A percentile compares a stretch with the other conserved stretches of the same genome.
Conservation (phyloP, 2,888 invertebrate genomes). For the Phania funesta region DNA sequence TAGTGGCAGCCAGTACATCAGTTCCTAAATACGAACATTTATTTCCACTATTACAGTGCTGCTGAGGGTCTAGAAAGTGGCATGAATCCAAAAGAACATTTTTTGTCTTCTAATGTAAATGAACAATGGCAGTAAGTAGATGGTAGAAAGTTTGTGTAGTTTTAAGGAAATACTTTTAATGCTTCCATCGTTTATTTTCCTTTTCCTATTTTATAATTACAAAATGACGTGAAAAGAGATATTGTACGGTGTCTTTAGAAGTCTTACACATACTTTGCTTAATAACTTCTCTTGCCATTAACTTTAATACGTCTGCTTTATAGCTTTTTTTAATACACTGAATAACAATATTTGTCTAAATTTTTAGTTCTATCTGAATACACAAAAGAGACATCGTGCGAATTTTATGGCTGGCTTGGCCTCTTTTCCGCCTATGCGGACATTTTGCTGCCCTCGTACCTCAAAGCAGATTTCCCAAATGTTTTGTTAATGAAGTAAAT, state of each 20-base stretch:
- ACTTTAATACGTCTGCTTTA: too few species aligned
- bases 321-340: too few species aligned
- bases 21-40: slow-evolving; percentile 37
- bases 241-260: not conserved
- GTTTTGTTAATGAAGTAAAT: too few species aligned
- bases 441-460: too few species aligned
- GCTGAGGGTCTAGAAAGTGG: not conserved
- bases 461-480: too few species aligned
- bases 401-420: too few species aligned
- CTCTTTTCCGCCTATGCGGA: too few species aligned
- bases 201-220: slow-evolving; percentile 28
- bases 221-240: not conserved
- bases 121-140: not conserved
- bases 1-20: not conserved
- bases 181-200: slow-evolving; percentile 8
- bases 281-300: not conserved
- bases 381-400: too few species aligned
- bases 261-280: not conserved
- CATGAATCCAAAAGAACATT: not conserved
- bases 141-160: slow-evolving; percentile 12
- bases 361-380: too few species aligned
- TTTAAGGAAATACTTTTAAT: slow-evolving; percentile 28
- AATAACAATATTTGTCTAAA: too few species aligned
- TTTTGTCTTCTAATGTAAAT: slow-evolving; percentile 1
- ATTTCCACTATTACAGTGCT: slow-evolving; percentile 10